Percentiles rank a stretch among this genome's conserved stretches.
phyloP scores from a whole-genome alignment of 2,113 vertebrate genomes.

The Miniopterus natalensis region DNA sequence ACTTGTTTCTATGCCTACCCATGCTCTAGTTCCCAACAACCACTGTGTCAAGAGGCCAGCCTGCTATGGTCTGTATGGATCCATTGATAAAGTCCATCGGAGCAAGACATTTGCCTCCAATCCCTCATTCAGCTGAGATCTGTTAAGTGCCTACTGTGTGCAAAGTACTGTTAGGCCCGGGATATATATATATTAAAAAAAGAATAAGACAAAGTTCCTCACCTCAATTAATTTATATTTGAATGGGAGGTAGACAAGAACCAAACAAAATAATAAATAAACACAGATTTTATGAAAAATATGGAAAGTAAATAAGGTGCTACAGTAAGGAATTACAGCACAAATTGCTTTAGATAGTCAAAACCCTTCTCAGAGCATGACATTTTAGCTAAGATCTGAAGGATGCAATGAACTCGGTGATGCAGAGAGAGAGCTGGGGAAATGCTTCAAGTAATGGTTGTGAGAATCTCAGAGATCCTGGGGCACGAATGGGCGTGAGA shows the following conservation, averaged over 20 bases:
- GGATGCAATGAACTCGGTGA: not conserved
- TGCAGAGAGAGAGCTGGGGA: not conserved
- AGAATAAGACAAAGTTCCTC: not conserved
- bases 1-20: not conserved
- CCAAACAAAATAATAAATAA: not conserved
- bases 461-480: not conserved
- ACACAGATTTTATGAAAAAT: not conserved
- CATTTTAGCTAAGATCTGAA: not conserved
- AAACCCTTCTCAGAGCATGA: not conserved
- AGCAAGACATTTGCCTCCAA: not conserved
- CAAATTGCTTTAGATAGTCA: not conserved
- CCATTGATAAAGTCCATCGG: not conserved
- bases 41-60: not conserved
- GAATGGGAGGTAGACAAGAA: not conserved
- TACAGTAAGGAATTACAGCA: not conserved
- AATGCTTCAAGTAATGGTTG: not conserved
- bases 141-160: not conserved
- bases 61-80: not conserved
- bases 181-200: not conserved
- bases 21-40: not conserved
- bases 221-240: slow-evolving; percentile 25
- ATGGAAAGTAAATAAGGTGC: not conserved
- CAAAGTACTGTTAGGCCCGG: not conserved
- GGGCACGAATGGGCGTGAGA: not conserved
- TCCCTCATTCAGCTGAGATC: not conserved